Conservation (phyloP, 2,113 vertebrate species). For the Burhinus bistriatus region DNA sequence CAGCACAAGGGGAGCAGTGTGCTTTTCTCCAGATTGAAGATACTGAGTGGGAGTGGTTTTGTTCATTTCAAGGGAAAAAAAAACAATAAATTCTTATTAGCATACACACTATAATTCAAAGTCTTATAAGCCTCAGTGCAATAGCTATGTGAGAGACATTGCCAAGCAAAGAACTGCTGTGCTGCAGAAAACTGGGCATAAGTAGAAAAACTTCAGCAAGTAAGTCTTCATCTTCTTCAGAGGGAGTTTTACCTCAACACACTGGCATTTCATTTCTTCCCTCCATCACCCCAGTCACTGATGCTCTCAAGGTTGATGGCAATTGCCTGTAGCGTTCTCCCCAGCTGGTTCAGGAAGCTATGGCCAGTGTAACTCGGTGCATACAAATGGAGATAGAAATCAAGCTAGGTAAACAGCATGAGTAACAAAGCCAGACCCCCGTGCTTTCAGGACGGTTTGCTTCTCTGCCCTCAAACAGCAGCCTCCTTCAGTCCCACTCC, state of each 20-base stretch:
- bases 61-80: constrained; percentile 15
- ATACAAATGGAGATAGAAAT: neutral
- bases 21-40: neutral
- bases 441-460: neutral
- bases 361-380: accelerated
- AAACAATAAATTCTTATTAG: neutral
- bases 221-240: neutral
- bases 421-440: neutral
- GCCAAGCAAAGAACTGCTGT: neutral
- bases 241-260: neutral
- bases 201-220: neutral
- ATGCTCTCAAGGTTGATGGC: neutral
- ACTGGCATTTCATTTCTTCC: neutral
- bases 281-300: neutral
- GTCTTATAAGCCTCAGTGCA: neutral
- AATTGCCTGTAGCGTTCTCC: neutral
- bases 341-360: neutral
- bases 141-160: neutral
- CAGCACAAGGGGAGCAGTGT: neutral
- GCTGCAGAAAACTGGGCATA: neutral
- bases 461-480: neutral
- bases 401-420: neutral
- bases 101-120: neutral
- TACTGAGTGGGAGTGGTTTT: neutral
- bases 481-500: neutral